Conservation (phyloP, 2,797 vertebrate genomes). For the Phalanger gymnotis region DNA sequence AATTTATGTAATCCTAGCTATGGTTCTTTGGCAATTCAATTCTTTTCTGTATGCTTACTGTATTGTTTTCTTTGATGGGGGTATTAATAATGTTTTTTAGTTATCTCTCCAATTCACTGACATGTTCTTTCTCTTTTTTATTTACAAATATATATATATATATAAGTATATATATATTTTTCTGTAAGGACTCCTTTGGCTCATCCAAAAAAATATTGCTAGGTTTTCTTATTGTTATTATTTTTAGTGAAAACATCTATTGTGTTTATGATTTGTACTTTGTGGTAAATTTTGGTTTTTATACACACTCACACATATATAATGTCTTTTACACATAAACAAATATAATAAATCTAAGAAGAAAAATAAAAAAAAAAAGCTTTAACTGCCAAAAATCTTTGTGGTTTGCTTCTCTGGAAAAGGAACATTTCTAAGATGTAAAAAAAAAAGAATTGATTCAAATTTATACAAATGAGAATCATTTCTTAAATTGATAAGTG, state of each 20-base stretch:
- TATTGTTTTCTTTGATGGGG: neutral
- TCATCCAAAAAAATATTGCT: neutral
- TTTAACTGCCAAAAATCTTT: neutral
- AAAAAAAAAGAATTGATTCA: neutral
- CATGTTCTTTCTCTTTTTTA: neutral
- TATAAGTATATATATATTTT: too few species aligned
- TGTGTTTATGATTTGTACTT: neutral
- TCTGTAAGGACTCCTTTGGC: neutral
- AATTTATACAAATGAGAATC: neutral
- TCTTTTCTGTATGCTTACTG: neutral
- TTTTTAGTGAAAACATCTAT: neutral
- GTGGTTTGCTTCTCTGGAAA: neutral
- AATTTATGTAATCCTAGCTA: neutral
- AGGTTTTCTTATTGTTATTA: neutral
- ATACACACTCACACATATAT: too few species aligned
- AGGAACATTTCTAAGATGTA: neutral
- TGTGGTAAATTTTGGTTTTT: neutral
- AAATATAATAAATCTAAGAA: neutral
- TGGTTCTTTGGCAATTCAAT: neutral
- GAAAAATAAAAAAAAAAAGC: neutral
- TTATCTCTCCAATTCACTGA: too few species aligned
- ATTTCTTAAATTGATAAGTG: neutral
- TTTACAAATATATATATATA: neutral
- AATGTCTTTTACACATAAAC: too few species aligned
- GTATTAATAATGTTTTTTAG: neutral